phyloP scores from a whole-genome alignment of 2,797 vertebrate species.

The Gallirallus australis region DNA sequence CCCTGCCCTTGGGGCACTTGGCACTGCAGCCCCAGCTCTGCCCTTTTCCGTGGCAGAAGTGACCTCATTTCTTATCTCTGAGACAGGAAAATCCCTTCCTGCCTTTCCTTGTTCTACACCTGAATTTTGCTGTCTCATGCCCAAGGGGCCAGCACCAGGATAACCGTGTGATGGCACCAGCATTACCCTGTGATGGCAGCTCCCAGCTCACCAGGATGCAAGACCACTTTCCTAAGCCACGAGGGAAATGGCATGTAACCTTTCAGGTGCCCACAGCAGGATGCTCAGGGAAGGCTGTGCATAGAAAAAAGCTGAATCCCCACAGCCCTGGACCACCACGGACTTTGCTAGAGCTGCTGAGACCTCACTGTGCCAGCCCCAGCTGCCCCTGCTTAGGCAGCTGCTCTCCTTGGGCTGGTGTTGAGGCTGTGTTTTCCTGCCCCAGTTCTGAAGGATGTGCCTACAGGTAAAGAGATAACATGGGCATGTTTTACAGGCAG shows the following conservation, averaged over 20 bases:
- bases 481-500: not conserved
- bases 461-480: conserved; percentile 1
- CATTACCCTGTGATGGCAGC: not conserved
- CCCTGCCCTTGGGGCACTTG: not conserved
- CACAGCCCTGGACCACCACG: not conserved
- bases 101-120: not conserved
- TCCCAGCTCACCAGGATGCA: rapidly evolving
- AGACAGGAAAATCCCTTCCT: not conserved
- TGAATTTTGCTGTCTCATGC: not conserved
- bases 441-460: not conserved
- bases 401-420: not conserved
- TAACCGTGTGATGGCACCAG: not conserved
- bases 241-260: not conserved
- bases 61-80: not conserved
- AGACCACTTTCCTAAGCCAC: not conserved
- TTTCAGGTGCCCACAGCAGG: not conserved
- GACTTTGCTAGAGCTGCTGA: not conserved
- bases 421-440: not conserved
- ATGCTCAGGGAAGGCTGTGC: not conserved
- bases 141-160: not conserved
- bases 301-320: not conserved
- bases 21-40: not conserved
- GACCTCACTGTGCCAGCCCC: rapidly evolving
- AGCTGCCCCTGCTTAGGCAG: not conserved
- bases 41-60: not conserved